phyloP scores from a whole-genome alignment of 2,797 vertebrate genomes.

The Gobionotothen gibberifrons region DNA sequence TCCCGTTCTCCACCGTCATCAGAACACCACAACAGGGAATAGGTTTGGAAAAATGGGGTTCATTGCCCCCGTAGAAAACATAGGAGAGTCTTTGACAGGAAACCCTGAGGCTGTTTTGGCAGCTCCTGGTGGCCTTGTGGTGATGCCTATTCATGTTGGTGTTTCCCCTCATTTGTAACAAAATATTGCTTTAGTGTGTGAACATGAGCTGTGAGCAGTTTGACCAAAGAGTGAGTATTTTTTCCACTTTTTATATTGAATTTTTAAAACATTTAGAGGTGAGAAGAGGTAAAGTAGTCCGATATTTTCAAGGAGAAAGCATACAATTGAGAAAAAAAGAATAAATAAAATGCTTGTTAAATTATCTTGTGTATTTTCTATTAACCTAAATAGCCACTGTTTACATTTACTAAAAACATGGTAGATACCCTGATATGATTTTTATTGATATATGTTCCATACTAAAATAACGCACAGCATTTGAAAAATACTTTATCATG shows the following conservation, averaged over 20 bases:
- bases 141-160: neutral
- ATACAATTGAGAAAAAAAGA: no score
- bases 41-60: neutral
- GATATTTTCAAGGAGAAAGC: no score
- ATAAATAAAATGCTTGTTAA: no score
- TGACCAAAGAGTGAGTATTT: neutral
- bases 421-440: neutral
- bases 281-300: neutral
- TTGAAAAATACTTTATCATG: no score
- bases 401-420: neutral
- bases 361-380: no score
- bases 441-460: no score
- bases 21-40: neutral
- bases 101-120: neutral
- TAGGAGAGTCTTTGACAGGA: neutral
- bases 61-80: neutral
- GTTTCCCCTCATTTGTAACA: neutral
- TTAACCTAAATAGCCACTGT: neutral
- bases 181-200: neutral
- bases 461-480: no score
- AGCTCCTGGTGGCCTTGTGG: neutral
- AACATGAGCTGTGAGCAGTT: neutral
- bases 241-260: no score
- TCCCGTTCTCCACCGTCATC: neutral
- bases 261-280: neutral